Evolutionary conservation across 2,113 vertebrate genomes (phyloP).

Genomic region (Bubo scandiacus): DNA sequence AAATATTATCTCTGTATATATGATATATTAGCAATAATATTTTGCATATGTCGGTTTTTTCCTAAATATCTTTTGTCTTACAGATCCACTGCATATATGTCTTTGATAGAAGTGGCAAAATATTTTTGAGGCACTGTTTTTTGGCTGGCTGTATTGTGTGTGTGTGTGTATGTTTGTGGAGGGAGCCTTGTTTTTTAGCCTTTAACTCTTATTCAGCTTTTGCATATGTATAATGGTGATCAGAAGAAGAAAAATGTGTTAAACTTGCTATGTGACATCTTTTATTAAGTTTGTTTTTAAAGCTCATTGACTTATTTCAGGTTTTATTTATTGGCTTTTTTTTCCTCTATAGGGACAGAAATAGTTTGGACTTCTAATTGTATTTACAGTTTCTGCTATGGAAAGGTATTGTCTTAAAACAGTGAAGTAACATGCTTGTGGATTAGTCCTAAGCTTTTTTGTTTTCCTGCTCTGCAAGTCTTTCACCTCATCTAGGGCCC

Average conservation of each 20-base stretch:
- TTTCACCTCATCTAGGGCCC: not conserved
- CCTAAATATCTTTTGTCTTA: not conserved
- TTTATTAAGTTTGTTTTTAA: not conserved
- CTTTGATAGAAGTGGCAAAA: not conserved
- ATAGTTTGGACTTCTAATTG: not conserved
- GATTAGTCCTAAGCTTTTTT: not conserved
- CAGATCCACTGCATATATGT: not conserved
- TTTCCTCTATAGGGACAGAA: not conserved
- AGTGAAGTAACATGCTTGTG: not conserved
- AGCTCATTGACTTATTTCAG: not conserved
- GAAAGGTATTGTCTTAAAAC: not conserved
- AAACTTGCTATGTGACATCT: not conserved
- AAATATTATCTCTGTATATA: not conserved
- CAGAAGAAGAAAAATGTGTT: not conserved
- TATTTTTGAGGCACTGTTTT: not conserved
- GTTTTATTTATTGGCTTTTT: not conserved
- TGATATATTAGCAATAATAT: not conserved
- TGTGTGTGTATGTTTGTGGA: not conserved
- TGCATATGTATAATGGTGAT: not conserved
- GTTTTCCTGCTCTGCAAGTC: not conserved
- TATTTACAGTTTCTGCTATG: not conserved
- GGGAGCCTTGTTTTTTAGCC: not conserved
- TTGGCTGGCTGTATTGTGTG: not conserved
- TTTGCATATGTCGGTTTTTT: not conserved
- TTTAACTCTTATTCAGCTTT: not conserved